Conservation (phyloP, 2,113 vertebrate genomes). For the Carassius gibelio region DNA sequence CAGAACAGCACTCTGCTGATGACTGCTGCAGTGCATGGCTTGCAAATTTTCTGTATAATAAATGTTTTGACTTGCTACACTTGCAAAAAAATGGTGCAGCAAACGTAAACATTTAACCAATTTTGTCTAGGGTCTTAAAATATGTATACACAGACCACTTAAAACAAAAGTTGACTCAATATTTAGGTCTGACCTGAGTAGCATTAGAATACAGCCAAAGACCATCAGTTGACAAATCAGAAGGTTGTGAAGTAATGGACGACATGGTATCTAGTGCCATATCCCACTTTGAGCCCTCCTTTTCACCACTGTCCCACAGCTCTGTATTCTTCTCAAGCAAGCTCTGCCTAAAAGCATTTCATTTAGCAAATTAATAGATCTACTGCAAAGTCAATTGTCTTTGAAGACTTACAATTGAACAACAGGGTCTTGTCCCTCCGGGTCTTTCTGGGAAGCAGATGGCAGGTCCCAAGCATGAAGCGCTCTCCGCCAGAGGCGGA, state of each 20-base stretch:
- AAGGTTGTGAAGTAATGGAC: constrained; percentile 53
- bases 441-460: constrained; percentile 37
- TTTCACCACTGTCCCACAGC: constrained; percentile 56
- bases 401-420: constrained; percentile 72
- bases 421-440: constrained; percentile 64
- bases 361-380: not conserved
- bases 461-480: constrained; percentile 84
- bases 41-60: too few relatives aligned
- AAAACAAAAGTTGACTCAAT: not conserved
- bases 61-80: too few relatives aligned
- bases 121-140: too few relatives aligned
- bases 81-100: too few relatives aligned
- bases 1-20: too few relatives aligned
- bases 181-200: constrained; percentile 40
- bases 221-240: constrained; percentile 15
- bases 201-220: constrained; percentile 37
- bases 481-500: constrained; percentile 83
- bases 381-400: too few relatives aligned
- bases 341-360: constrained; percentile 66
- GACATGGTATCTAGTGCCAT: constrained; percentile 51
- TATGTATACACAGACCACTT: too few relatives aligned
- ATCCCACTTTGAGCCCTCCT: constrained; percentile 59
- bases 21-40: too few relatives aligned
- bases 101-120: too few relatives aligned
- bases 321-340: constrained; percentile 71